Percentiles rank a stretch among this genome's conserved stretches.
These are phyloP conservation scores for Lycaena phlaeas DNA, from an alignment of 2,888 invertebrate species.

Conservation along the genomic window DNA sequence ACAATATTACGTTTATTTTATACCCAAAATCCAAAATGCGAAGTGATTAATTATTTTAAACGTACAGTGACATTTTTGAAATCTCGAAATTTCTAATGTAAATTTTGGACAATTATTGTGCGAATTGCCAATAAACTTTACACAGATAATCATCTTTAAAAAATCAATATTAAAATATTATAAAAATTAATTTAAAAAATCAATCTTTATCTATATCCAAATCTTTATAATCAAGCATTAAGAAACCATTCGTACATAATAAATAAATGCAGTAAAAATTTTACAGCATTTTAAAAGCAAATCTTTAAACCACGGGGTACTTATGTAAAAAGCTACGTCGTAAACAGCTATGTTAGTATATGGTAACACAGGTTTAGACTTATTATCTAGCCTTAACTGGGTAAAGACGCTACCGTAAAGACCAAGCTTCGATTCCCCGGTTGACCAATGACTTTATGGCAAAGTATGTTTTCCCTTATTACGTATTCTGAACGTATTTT, in stretches of 20 bases:
- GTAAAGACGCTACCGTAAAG: constrained; percentile 25
- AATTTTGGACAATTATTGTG: no score
- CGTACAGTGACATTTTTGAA: no score
- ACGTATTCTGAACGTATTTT: constrained; percentile 29
- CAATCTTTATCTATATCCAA: no score
- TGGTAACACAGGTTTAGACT: constrained; percentile 23
- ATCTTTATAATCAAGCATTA: no score
- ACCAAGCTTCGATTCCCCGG: constrained; percentile 27
- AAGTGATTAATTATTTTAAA: no score
- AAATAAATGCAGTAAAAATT: constrained; percentile 5
- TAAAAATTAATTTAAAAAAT: no score
- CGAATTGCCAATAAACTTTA: no score
- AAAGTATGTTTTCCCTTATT: constrained; percentile 29
- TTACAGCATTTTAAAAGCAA: constrained; percentile 1
- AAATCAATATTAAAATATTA: no score
- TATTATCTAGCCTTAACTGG: constrained; percentile 26
- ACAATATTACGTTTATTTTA: no score
- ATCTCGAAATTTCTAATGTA: no score
- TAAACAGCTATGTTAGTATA: constrained; percentile 22
- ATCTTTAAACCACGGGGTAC: constrained; percentile 10
- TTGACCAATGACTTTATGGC: constrained; percentile 23
- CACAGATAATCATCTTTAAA: no score
- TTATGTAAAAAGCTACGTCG: constrained; percentile 20
- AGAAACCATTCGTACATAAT: constrained; percentile 3
- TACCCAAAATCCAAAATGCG: no score